Base-by-base conservation (phyloP, 2,888 invertebrate species). In the Epinotia bilunana region DNA sequence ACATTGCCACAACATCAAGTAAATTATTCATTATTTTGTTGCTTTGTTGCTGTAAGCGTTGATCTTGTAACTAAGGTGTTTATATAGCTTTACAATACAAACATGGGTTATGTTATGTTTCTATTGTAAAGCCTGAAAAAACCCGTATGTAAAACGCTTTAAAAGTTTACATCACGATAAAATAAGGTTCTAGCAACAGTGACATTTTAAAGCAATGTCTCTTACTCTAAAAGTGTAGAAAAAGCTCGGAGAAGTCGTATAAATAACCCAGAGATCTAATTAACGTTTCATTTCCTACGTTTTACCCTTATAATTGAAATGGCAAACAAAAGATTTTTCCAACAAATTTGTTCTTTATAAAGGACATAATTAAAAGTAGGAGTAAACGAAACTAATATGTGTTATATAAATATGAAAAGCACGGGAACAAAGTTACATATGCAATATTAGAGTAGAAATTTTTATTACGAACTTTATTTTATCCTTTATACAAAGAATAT, bases 241-340 rank as follows among this genome's bases (percentile, higher is more conserved):
- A 64, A 68, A 58, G 53, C 23, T 23, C 20, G 9, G 18, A 13
- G 43, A 70, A 60, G 33, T 28, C 58, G 23, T 70, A 46, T 49
- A 64, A 72, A 72, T 58, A 72, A 65, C 55, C 33, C 39, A 62
- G 71, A 58, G 13, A 43, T 58, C 57, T 65, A 65, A 65, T 72
- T 72, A 72, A 33, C 72, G 43, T 57, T 63, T 55, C 28, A 63
- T 72, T 63, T 64, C 72, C 57, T 55, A 58, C 72, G 28, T 71
- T 69, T 69, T 28, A 13, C 43, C 11, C 33, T 53, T 12, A 13
- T 60, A 73, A 73, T 73, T 73, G 60, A 73, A 67, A 73, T n/a
- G 43, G 57, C 49, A 39, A 67, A 57, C 43, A 73, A 72, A 64
- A 73, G 57, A 43, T 68, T 53, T 57, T 68, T 58, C 16, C 1